Percentiles rank a stretch among this genome's conserved stretches.
Evolutionary conservation across 1,140 invertebrate species (phyloP).

Genomic region (Oncopeltus fasciatus): DNA sequence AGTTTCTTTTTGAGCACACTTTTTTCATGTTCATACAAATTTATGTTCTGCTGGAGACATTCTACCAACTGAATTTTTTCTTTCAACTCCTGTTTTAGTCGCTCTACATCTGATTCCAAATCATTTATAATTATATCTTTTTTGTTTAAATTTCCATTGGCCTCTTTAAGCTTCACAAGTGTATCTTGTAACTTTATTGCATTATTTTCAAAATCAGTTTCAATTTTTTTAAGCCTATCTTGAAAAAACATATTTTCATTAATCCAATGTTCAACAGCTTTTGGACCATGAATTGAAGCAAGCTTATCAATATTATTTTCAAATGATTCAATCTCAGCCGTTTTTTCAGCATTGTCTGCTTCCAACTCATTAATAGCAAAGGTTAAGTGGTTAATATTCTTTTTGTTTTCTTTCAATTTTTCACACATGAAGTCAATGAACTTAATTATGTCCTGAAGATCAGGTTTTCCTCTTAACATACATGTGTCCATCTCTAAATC

Average conservation of each 20-base stretch:
- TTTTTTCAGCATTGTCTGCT: not conserved
- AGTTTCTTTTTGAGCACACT: slow-evolving; percentile 11
- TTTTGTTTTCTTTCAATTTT: not conserved
- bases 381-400: not conserved
- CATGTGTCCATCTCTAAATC: not conserved
- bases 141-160: not conserved
- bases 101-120: not conserved
- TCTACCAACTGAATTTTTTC: not conserved
- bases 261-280: not conserved
- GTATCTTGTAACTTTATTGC: not conserved
- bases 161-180: not conserved
- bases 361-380: not conserved
- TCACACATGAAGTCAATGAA: not conserved
- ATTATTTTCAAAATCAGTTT: not conserved
- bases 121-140: not conserved
- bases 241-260: not conserved
- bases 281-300: not conserved
- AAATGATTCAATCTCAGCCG: not conserved
- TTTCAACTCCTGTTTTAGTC: not conserved
- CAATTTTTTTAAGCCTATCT: not conserved
- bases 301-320: not conserved
- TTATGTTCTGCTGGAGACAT: slow-evolving; percentile 6
- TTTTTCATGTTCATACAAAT: slow-evolving; percentile 18
- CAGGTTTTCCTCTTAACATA: not conserved
- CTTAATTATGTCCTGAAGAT: not conserved